These are phyloP conservation scores for Drosophila yooni DNA, from an alignment of 2,888 invertebrate species.

Conservation along the genomic window DNA sequence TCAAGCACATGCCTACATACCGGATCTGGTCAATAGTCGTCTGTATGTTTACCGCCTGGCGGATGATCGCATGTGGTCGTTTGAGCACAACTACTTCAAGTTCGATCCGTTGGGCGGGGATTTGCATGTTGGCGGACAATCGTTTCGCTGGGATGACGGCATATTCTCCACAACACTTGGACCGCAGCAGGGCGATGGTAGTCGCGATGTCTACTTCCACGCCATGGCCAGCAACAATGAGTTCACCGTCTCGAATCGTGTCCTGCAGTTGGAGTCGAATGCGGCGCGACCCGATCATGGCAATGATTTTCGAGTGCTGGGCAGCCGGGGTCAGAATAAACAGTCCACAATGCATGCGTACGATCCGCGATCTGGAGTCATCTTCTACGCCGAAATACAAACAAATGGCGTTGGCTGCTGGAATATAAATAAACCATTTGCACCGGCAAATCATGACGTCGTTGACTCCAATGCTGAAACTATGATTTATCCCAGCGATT, in stretches of 20 bases:
- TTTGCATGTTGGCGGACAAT: constrained; percentile 88
- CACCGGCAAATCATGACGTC: constrained; percentile 86
- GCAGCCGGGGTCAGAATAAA: constrained; percentile 88
- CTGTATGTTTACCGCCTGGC: constrained; percentile 84
- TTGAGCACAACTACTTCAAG: constrained; percentile 90
- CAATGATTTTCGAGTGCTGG: constrained; percentile 87
- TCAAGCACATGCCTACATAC: constrained; percentile 90
- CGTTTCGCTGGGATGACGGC: constrained; percentile 93
- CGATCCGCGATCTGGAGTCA: constrained; percentile 87
- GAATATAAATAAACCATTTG: constrained; percentile 86
- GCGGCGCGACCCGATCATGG: constrained; percentile 86
- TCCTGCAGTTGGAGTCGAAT: constrained; percentile 86
- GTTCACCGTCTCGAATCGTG: constrained; percentile 89
- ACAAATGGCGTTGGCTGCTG: constrained; percentile 91
- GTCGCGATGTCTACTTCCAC: constrained; percentile 90
- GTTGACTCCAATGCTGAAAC: constrained; percentile 87
- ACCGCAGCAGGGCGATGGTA: constrained; percentile 86
- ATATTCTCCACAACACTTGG: constrained; percentile 90
- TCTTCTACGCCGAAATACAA: constrained; percentile 90
- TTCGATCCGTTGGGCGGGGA: constrained; percentile 90
- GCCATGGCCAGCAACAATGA: constrained; percentile 90
- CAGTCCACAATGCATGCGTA: constrained; percentile 90
- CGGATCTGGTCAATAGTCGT: constrained; percentile 84
- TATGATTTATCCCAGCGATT: constrained; percentile 90
- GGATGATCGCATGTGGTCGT: constrained; percentile 88